Evolutionary conservation across 1,140 invertebrate species (phyloP).

Genomic region (Drosophila hydei): DNA sequence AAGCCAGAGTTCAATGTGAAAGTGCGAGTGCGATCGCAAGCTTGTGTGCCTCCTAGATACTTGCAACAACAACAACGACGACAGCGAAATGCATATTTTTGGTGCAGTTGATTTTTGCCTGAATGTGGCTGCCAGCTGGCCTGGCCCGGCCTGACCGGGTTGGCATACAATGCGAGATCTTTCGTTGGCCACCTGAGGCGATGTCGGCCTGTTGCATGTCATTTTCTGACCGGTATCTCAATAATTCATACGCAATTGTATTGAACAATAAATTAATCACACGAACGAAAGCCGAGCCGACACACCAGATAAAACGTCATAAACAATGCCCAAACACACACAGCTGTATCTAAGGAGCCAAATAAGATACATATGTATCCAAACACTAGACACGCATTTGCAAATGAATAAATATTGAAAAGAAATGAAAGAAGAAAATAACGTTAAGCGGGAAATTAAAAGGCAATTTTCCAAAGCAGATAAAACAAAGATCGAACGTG

Average conservation of each 20-base stretch:
- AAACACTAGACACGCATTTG: conserved; percentile 23
- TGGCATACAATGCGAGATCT: conserved; percentile 37
- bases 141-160: not conserved
- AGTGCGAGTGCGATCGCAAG: conserved; percentile 51
- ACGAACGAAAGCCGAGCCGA: conserved; percentile 63
- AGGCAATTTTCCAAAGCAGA: conserved; percentile 43
- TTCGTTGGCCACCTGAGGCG: conserved; percentile 66
- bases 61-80: conserved; percentile 30
- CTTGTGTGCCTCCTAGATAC: conserved; percentile 53
- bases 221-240: conserved; percentile 78
- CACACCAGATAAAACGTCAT: conserved; percentile 46
- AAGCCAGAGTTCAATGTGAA: conserved; percentile 55
- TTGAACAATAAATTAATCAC: conserved; percentile 80
- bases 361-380: conserved; percentile 8
- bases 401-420: conserved; percentile 51
- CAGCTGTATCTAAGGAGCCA: conserved; percentile 2
- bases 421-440: conserved; percentile 1
- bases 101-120: conserved; percentile 15
- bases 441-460: conserved; percentile 52
- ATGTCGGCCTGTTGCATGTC: conserved; percentile 66
- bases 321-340: conserved; percentile 43
- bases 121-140: conserved; percentile 16
- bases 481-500: conserved; percentile 75
- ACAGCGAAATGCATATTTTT: conserved; percentile 39
- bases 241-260: conserved; percentile 80